Percentiles rank a stretch among this genome's conserved stretches.
These are phyloP conservation scores for Sebastes miniatus DNA, from an alignment of 2,797 vertebrate species.

Conservation along the genomic window DNA sequence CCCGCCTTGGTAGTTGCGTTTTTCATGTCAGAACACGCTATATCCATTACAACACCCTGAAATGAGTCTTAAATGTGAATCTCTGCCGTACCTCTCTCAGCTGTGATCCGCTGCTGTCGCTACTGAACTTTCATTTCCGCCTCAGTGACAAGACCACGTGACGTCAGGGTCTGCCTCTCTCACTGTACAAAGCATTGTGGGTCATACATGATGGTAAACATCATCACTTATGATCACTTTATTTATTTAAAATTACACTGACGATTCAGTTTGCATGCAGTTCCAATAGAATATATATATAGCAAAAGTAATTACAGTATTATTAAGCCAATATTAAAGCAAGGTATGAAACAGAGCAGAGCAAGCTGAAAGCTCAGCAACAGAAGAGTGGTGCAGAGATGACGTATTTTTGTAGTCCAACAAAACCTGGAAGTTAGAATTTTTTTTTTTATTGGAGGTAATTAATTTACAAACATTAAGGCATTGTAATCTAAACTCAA, in stretches of 20 bases:
- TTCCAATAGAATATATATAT: background rate
- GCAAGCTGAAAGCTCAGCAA: too few relatives aligned
- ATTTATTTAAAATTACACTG: background rate
- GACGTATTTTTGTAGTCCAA: too few relatives aligned
- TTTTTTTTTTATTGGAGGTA: too few relatives aligned
- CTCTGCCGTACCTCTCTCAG: slow-evolving; percentile 73
- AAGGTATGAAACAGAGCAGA: too few relatives aligned
- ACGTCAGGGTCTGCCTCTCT: slow-evolving; percentile 22
- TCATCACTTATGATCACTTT: background rate
- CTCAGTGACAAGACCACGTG: slow-evolving; percentile 78
- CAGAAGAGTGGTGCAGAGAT: too few relatives aligned
- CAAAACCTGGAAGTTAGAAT: too few relatives aligned
- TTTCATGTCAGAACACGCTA: background rate
- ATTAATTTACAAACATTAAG: too few relatives aligned
- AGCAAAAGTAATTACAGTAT: too few relatives aligned
- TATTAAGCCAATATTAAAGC: too few relatives aligned
- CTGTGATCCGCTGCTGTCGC: slow-evolving; percentile 68
- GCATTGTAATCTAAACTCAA: too few relatives aligned
- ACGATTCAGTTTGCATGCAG: background rate
- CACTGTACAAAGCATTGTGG: slow-evolving; percentile 64
- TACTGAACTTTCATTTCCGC: slow-evolving; percentile 84
- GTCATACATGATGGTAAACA: slow-evolving; percentile 22
- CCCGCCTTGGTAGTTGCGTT: background rate
- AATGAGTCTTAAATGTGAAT: background rate
- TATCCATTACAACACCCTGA: background rate